These are phyloP conservation scores for Drosophila parthenogenetica DNA, from an alignment of 2,888 invertebrate genomes.

Conservation along the genomic window DNA sequence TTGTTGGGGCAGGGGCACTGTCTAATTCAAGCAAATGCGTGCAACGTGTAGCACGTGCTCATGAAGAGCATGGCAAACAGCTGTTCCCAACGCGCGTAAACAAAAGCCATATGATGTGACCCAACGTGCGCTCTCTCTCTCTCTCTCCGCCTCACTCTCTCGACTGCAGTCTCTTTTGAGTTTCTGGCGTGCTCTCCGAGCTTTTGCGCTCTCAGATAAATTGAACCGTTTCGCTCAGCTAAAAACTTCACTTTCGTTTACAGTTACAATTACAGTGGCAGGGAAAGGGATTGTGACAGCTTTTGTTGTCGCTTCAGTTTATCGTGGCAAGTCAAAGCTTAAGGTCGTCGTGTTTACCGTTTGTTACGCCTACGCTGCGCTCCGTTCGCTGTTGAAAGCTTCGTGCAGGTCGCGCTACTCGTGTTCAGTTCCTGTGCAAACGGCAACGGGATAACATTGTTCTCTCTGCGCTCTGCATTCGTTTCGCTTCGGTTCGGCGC, in stretches of 20 bases:
- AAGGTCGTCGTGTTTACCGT: conserved; percentile 52
- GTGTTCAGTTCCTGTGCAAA: conserved; percentile 66
- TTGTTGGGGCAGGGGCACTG: conserved; percentile 4
- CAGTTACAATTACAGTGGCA: conserved; percentile 20
- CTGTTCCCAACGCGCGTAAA: conserved; percentile 65
- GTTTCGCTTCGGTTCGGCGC: conserved; percentile 4
- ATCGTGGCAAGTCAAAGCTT: conserved; percentile 66
- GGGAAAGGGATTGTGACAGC: conserved; percentile 22
- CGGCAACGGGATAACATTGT: conserved; percentile 49
- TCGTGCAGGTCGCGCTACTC: conserved; percentile 40
- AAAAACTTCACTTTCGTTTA: conserved; percentile 64
- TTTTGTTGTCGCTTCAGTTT: conserved; percentile 59
- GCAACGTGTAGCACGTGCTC: conserved; percentile 49
- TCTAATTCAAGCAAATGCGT: conserved; percentile 29
- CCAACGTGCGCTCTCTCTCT: background rate
- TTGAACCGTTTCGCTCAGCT: conserved; percentile 71
- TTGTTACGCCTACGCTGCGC: conserved; percentile 22
- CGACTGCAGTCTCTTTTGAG: background rate
- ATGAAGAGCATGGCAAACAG: conserved; percentile 43
- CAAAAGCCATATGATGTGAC: conserved; percentile 64
- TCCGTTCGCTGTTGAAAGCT: conserved; percentile 31
- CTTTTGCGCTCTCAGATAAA: conserved; percentile 54
- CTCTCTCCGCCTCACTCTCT: background rate
- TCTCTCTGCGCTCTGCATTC: background rate
- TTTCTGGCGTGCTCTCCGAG: conserved; percentile 30